phyloP scores from a whole-genome alignment of 2,113 vertebrate genomes.

The Urocynchramus pylzowi region DNA sequence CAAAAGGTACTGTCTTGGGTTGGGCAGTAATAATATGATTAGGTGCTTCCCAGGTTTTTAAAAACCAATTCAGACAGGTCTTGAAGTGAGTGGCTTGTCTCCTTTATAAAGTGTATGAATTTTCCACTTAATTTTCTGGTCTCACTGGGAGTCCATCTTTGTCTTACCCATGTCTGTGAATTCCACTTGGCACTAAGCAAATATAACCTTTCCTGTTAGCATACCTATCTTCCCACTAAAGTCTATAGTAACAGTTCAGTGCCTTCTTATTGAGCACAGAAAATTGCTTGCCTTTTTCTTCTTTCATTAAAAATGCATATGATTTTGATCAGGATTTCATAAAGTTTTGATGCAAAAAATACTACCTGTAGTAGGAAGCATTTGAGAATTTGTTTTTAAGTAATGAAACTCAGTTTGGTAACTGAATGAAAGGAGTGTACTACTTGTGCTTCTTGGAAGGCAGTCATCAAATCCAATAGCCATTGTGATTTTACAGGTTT shows the following conservation, averaged over 20 bases:
- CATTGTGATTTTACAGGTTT: neutral
- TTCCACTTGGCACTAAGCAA: neutral
- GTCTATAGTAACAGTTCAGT: neutral
- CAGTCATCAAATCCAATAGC: neutral
- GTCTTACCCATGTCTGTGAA: neutral
- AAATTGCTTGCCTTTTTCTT: neutral
- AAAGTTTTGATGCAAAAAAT: neutral
- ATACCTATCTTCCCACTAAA: neutral
- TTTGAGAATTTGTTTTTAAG: neutral
- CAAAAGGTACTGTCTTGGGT: neutral
- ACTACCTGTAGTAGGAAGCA: neutral
- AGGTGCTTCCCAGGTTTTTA: neutral
- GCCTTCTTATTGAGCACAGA: neutral
- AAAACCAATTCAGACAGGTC: neutral
- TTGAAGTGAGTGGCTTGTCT: neutral
- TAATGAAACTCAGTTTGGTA: neutral
- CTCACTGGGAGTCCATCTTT: neutral
- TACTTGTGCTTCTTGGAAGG: neutral
- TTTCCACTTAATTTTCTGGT: neutral
- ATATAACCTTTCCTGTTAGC: neutral
- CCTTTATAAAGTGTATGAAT: neutral
- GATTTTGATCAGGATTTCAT: neutral
- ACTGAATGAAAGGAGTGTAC: neutral
- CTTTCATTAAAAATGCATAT: neutral
- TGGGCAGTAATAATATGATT: neutral